Conservation (phyloP, 2,888 invertebrate genomes). For the Chrysina gloriosa region DNA sequence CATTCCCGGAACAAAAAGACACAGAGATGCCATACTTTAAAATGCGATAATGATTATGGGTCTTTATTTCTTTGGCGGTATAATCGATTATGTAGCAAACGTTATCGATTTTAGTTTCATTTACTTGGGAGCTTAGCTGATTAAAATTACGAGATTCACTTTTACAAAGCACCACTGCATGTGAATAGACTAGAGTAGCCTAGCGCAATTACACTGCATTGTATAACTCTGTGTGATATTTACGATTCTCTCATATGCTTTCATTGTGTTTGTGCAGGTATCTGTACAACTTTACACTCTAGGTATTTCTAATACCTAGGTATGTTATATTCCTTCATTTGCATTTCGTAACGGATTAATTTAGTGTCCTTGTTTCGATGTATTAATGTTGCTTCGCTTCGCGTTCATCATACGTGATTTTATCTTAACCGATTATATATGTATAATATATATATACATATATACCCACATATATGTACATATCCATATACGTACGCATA, state of each 20-base stretch:
- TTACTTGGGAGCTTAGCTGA: not conserved
- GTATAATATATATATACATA: not conserved
- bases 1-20: not conserved
- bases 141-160: slow-evolving; percentile 17
- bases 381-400: slow-evolving; percentile 11
- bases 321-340: slow-evolving; percentile 7
- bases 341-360: slow-evolving; percentile 35
- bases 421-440: slow-evolving; percentile 5
- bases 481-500: not conserved
- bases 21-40: not conserved
- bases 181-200: not conserved
- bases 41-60: not conserved
- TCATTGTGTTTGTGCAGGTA: slow-evolving; percentile 21
- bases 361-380: slow-evolving; percentile 30
- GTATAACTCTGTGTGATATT: slow-evolving; percentile 22
- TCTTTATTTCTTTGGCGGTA: not conserved
- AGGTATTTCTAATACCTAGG: not conserved
- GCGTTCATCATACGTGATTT: slow-evolving; percentile 21
- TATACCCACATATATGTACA: not conserved
- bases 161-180: slow-evolving; percentile 14
- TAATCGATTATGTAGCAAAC: slow-evolving; percentile 9
- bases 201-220: slow-evolving; percentile 27
- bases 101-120: slow-evolving; percentile 7
- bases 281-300: not conserved
- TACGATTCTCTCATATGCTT: not conserved